Conservation (phyloP, 53 echinoderm and acorn worm species). For the Holothuria scabra region DNA sequence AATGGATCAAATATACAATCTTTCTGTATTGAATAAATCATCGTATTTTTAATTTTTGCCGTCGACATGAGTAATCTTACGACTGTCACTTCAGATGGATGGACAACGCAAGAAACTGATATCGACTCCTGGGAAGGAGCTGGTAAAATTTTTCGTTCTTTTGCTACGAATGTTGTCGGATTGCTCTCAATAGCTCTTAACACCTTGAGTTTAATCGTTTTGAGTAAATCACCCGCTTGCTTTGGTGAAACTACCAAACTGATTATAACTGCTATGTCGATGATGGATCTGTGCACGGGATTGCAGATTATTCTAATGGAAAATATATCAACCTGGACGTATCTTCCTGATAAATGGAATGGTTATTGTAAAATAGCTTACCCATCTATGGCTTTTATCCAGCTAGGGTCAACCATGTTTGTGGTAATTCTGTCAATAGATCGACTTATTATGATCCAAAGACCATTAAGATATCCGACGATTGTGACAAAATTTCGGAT, state of each 20-base stretch:
- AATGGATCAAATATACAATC: too few species aligned
- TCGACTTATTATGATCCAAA: constrained; percentile 18
- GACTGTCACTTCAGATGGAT: too few species aligned
- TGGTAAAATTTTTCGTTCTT: constrained; percentile 24
- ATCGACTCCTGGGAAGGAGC: constrained; percentile 40
- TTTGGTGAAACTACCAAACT: constrained; percentile 35
- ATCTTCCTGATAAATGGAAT: constrained; percentile 10
- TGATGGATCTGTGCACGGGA: constrained; percentile 29
- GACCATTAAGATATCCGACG: constrained; percentile 5
- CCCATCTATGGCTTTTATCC: constrained; percentile 41
- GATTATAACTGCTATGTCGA: constrained; percentile 19
- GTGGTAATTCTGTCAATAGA: constrained; percentile 26
- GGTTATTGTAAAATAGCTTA: constrained; percentile 35
- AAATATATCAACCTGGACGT: constrained; percentile 28
- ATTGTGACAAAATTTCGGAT: constrained; percentile 13
- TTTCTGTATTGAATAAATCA: too few species aligned
- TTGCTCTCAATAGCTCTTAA: constrained; percentile 26
- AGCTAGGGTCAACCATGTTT: constrained; percentile 34
- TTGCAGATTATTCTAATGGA: constrained; percentile 29
- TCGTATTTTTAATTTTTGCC: too few species aligned
- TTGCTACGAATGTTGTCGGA: constrained; percentile 34
- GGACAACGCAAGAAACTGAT: not conserved
- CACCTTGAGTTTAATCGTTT: constrained; percentile 23
- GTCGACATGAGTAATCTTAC: too few species aligned
- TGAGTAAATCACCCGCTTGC: constrained; percentile 9